A percentile compares a stretch with the other conserved stretches of the same genome.
Conservation (phyloP, 2,888 invertebrate genomes). For the Caenorhabditis angaria region DNA sequence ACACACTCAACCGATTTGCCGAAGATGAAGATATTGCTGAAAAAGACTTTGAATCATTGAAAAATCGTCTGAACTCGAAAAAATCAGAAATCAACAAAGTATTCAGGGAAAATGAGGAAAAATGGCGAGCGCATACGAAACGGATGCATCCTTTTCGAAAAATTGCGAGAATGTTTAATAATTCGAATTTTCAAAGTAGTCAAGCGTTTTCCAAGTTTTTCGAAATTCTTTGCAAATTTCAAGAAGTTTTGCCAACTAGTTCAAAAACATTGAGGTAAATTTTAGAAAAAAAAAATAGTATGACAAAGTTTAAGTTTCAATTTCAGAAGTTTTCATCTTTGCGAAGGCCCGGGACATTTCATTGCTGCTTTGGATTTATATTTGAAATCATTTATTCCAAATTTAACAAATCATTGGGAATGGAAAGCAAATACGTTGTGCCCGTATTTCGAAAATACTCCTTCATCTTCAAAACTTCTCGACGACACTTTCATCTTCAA, state of each 20-base stretch:
- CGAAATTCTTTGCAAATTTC: slow-evolving; percentile 34
- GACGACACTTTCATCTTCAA: slow-evolving; percentile 38
- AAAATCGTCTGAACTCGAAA: not conserved
- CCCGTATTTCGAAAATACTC: slow-evolving; percentile 37
- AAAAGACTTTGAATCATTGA: not conserved
- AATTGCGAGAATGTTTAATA: not conserved
- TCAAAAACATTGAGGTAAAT: not conserved
- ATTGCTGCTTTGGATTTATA: slow-evolving; percentile 29
- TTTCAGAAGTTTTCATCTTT: slow-evolving; percentile 40
- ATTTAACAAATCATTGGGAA: slow-evolving; percentile 27
- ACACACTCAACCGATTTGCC: no score
- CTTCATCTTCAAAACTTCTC: slow-evolving; percentile 28
- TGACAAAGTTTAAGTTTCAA: not conserved
- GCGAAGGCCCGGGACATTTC: slow-evolving; percentile 52
- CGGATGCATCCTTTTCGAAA: not conserved
- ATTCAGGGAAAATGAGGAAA: not conserved
- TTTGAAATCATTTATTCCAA: slow-evolving; percentile 10
- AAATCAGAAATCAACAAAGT: not conserved
- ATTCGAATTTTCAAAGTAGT: slow-evolving; percentile 1
- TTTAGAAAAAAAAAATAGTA: not conserved
- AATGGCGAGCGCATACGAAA: not conserved
- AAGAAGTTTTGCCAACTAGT: not conserved
- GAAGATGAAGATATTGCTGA: not conserved
- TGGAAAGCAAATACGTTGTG: slow-evolving; percentile 51
- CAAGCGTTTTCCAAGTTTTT: slow-evolving; percentile 38